phyloP scores from a whole-genome alignment of 2,113 vertebrate genomes.

The Struthio camelus region DNA sequence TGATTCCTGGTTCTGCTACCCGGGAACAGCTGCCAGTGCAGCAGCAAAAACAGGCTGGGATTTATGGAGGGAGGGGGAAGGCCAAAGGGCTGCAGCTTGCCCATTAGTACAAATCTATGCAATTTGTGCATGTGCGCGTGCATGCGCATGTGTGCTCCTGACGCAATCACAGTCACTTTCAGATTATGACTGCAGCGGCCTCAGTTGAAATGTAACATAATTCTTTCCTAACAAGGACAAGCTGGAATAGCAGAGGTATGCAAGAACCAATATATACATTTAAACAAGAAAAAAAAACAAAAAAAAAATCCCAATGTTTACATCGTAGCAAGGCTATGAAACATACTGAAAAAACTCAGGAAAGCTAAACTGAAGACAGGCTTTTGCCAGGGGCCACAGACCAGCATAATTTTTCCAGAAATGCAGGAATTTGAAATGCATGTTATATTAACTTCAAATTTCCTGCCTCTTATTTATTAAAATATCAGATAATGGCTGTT shows the following conservation, averaged over 20 bases:
- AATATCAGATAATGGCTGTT: neutral
- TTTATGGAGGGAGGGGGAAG: neutral
- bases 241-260: neutral
- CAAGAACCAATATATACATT: neutral
- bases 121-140: neutral
- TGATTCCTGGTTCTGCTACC: neutral
- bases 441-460: neutral
- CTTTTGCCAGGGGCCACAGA: neutral
- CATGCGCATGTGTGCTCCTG: neutral
- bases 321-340: neutral
- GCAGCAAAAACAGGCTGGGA: neutral
- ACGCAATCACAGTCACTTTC: neutral
- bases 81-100: neutral
- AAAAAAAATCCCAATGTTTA: neutral
- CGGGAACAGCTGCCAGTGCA: neutral
- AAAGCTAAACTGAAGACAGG: neutral
- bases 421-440: neutral
- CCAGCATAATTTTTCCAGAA: neutral
- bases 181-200: neutral
- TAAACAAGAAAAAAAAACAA: neutral
- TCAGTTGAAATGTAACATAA: neutral
- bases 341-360: neutral
- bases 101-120: neutral
- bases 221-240: neutral
- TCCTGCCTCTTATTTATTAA: neutral